These are phyloP conservation scores for Peromyscus eremicus DNA, from an alignment of 2,797 vertebrate species.

Conservation along the genomic window DNA sequence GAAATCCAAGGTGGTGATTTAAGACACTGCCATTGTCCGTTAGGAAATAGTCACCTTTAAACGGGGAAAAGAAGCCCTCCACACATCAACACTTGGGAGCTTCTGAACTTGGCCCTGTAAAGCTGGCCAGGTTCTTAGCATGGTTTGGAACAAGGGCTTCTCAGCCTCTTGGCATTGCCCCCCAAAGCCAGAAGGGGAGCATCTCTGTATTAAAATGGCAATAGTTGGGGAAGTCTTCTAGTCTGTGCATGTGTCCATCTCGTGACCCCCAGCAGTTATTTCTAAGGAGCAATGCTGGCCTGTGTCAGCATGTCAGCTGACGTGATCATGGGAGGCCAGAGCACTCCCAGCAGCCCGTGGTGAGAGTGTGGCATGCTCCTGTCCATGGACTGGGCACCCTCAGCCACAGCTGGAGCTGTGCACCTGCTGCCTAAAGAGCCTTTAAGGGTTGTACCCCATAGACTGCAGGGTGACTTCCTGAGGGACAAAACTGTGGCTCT, in stretches of 20 bases:
- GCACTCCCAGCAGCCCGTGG: neutral
- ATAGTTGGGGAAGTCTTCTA: neutral
- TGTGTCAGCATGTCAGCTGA: too few relatives aligned
- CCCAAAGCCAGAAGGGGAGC: rapidly evolving
- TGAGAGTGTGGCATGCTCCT: neutral
- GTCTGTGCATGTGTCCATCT: neutral
- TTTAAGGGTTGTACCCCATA: too few relatives aligned
- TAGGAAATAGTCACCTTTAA: neutral
- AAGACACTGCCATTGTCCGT: neutral
- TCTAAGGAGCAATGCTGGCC: neutral
- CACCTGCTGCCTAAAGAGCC: too few relatives aligned
- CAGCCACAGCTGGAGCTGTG: neutral
- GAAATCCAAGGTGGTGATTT: constrained; percentile 46
- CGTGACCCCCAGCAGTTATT: too few relatives aligned
- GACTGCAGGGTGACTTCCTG: neutral
- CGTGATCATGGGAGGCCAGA: rapidly evolving
- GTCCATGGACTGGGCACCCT: neutral
- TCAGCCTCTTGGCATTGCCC: neutral
- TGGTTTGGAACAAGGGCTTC: neutral
- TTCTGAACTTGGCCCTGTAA: rapidly evolving
- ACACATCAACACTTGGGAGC: rapidly evolving
- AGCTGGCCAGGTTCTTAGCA: neutral
- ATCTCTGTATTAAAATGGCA: neutral
- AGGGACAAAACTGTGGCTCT: neutral
- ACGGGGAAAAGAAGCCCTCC: neutral